Evolutionary conservation across 2,888 invertebrate genomes (phyloP).

Genomic region (Neocrepidodera transversa): DNA sequence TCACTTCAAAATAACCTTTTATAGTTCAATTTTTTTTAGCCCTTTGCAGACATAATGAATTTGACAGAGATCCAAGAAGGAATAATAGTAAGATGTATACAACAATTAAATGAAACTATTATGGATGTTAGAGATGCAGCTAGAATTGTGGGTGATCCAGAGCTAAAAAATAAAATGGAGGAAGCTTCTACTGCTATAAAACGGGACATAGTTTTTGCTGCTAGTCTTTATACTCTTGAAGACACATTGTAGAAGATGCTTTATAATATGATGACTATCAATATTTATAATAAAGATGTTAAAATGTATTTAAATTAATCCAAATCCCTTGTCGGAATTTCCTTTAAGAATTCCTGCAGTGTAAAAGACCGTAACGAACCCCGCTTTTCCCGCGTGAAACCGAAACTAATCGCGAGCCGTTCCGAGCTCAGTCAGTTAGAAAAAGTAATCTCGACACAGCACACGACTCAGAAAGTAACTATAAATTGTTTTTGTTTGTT

Average conservation of each 20-base stretch:
- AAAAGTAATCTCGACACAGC: too few species aligned
- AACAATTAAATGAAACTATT: conserved; percentile 92
- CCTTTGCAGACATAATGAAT: conserved; percentile 92
- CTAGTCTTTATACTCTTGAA: conserved; percentile 85
- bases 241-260: conserved; percentile 39
- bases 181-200: conserved; percentile 92
- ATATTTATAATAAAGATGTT: too few species aligned
- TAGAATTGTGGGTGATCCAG: conserved; percentile 90
- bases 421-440: too few species aligned
- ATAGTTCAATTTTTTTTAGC: conserved; percentile 60
- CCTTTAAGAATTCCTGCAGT: too few species aligned
- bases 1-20: neutral
- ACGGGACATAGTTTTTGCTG: conserved; percentile 97
- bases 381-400: too few species aligned
- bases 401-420: too few species aligned
- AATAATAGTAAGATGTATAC: conserved; percentile 96
- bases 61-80: conserved; percentile 96
- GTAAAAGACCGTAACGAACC: too few species aligned
- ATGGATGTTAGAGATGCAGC: conserved; percentile 91
- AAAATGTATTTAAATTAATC: too few species aligned
- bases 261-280: too few species aligned
- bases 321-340: too few species aligned
- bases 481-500: too few species aligned
- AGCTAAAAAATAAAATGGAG: conserved; percentile 92
- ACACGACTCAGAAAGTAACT: too few species aligned